Evolutionary conservation across 2,113 vertebrate species (phyloP), one percentile per base, ranked within the genome.

Genomic region (Pogona vitticeps): DNA sequence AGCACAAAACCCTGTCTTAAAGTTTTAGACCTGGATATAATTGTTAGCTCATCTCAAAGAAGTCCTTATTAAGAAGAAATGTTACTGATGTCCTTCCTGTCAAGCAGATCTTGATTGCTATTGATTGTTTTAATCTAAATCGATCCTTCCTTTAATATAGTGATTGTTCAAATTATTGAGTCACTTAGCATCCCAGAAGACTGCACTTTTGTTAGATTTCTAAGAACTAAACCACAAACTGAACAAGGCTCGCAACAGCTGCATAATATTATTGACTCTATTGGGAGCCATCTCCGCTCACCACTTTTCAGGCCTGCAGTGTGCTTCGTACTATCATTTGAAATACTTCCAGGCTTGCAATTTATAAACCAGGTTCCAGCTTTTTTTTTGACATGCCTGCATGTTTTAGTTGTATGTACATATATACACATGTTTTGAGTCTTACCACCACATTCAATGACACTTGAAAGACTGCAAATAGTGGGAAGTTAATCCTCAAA

Each of bases 281-380:
- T 80, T 40, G 90, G 76, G 72, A 87, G 46, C 58, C 91, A 65
- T 79, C 52, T 84, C 72, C 91, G 93, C 82, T 87, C 3, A 91
- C 88, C 83, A 63, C 67, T 75, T 90, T 91, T 88, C 78, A 80
- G 1, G 42, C 78, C 72, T 28, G 46, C 73, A 80, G 77, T 83
- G 85, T 89, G 70, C 88, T 68, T 79, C 67, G 83, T 86, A 78
- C 83, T 78, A 80, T 90, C 90, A 90, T 91, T 92, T 78, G 83
- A 78, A 87, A 83, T 80, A 36, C 26, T 90, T 91, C 65, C 59
- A 52, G 67, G 9, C 6, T 76, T 88, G 82, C 65, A 61, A 94
- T 93, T 94, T 94, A 40, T 82, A 86, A 93, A 91, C 72, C 18
- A 80, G 12, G 38, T 92, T 94, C 89, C 84, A 91, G 80, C n/a